These are phyloP conservation scores for Euthynnus affinis DNA, from an alignment of 2,797 vertebrate genomes.

Conservation along the genomic window DNA sequence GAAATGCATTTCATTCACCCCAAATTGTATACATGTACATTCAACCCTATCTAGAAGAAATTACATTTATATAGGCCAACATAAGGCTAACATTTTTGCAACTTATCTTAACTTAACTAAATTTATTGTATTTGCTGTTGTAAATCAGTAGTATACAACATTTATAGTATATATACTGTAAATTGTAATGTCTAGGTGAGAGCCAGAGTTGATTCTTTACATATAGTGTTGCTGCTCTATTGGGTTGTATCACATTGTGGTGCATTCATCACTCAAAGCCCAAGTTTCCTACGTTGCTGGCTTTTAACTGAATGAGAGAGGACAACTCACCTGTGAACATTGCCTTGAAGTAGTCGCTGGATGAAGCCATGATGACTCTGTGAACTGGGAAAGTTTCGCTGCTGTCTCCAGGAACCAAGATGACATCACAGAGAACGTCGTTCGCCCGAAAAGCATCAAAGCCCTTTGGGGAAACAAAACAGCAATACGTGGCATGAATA, in stretches of 20 bases:
- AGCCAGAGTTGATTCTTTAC: no score
- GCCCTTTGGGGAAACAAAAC: slow-evolving; percentile 71
- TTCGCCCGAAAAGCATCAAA: slow-evolving; percentile 81
- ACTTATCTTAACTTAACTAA: no score
- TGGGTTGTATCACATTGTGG: not conserved
- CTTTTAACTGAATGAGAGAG: not conserved
- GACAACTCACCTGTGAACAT: slow-evolving; percentile 87
- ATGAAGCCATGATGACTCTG: slow-evolving; percentile 89
- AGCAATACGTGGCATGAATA: not conserved
- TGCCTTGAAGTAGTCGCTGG: slow-evolving; percentile 89
- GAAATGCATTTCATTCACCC: no score
- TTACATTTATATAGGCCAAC: no score
- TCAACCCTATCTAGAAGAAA: no score
- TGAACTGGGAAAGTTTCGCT: slow-evolving; percentile 85
- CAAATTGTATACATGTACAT: no score
- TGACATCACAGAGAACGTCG: slow-evolving; percentile 85
- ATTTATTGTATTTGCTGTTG: no score
- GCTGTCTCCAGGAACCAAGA: slow-evolving; percentile 86
- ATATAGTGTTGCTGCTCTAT: not conserved
- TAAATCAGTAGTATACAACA: no score
- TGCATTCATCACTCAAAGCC: not conserved
- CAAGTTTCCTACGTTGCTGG: not conserved
- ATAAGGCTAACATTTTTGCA: no score
- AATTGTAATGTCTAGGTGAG: no score
- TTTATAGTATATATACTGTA: no score